phyloP scores from a whole-genome alignment of 92 coral and sea anemone species.

The Porites divaricata region DNA sequence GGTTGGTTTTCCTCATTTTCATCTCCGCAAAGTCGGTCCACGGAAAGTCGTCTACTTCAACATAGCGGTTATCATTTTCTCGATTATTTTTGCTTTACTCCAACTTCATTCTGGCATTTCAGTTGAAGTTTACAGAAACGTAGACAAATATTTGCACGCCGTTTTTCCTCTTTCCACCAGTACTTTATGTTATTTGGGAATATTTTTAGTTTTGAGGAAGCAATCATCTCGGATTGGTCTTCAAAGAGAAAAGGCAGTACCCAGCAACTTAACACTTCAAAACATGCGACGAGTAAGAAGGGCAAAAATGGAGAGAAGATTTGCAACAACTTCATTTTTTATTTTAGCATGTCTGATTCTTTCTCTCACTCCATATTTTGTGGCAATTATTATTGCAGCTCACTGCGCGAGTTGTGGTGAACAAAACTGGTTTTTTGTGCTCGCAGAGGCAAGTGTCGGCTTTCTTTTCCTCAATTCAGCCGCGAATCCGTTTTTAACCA shows the following conservation, averaged over 20 bases:
- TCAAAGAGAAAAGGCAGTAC: background rate
- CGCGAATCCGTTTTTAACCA: background rate
- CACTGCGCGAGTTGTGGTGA: background rate
- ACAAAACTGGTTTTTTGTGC: background rate
- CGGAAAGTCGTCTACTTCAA: background rate
- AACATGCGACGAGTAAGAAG: background rate
- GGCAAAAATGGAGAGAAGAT: background rate
- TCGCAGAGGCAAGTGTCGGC: background rate
- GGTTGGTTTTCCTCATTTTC: slow-evolving; percentile 6
- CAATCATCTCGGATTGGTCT: background rate
- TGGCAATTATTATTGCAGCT: background rate
- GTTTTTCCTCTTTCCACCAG: background rate
- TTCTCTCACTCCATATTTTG: background rate
- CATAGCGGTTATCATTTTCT: background rate
- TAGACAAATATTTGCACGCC: background rate
- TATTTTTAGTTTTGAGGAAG: background rate
- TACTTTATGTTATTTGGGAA: background rate
- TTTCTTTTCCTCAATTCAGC: background rate
- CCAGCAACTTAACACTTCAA: background rate
- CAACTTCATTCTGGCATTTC: background rate
- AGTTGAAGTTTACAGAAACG: background rate
- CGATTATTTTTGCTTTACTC: background rate
- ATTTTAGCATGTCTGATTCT: background rate
- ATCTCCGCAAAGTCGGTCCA: background rate
- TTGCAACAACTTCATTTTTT: background rate